A percentile compares a stretch with the other conserved stretches of the same genome.
Conservation (phyloP, 2,888 invertebrate species). For the Incurvaria masculella region DNA sequence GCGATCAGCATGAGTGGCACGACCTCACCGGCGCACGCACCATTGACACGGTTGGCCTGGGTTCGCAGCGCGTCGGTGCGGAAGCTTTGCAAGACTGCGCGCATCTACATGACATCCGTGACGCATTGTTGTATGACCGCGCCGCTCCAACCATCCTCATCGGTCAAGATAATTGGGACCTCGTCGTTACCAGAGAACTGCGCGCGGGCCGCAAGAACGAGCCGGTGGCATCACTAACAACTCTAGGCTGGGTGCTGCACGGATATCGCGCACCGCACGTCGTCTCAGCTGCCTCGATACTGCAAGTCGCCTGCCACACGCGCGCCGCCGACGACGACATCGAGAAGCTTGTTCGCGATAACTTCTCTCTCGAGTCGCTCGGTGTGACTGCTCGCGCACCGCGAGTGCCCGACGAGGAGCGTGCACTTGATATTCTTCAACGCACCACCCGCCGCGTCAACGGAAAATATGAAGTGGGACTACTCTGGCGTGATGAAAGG, state of each 20-base stretch:
- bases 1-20: not conserved
- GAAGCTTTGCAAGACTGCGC: not conserved
- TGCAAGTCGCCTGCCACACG: not conserved
- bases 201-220: conserved; percentile 2
- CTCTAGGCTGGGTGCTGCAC: conserved; percentile 7
- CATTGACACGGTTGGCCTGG: not conserved
- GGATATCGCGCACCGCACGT: conserved; percentile 1
- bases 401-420: not conserved
- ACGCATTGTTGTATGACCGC: conserved; percentile 4
- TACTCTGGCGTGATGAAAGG: conserved; percentile 11
- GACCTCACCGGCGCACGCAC: not conserved
- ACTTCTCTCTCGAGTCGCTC: not conserved
- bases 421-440: conserved; percentile 6
- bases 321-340: not conserved
- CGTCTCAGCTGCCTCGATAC: no score
- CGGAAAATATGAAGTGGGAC: conserved; percentile 10
- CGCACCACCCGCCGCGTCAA: conserved; percentile 1
- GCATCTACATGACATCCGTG: conserved; percentile 6
- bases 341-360: not conserved
- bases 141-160: conserved; percentile 6
- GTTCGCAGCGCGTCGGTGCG: not conserved
- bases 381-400: not conserved
- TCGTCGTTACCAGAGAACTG: conserved; percentile 1
- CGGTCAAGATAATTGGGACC: conserved; percentile 11
- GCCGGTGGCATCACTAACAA: conserved; percentile 10